Base-by-base conservation (phyloP, 2,888 invertebrate genomes). In the Limnephilus auricula region DNA sequence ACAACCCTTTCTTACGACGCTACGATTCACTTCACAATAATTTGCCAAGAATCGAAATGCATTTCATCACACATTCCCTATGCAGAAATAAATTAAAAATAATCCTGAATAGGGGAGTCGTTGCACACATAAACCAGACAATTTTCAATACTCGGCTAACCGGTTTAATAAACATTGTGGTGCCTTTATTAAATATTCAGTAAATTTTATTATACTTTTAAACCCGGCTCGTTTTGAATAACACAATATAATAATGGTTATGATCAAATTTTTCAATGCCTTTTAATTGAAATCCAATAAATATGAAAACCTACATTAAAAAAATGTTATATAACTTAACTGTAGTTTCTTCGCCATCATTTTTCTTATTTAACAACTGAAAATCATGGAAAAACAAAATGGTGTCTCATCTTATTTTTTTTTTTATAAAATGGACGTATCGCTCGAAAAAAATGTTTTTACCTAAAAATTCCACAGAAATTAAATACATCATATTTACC, bases 41-140 rank as follows among this genome's bases (percentile, higher is more conserved):
- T 85, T 85, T 13, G 40, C 31, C 10, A 40, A 5, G 85, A n/a
- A n/a, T 37, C 30, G 10, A 30, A 85, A 45, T 45, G 40, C 85
- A 85, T 85, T 45, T 85, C 34, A 85, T 40, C 85, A 65, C 65
- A 65, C 65, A 25, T 65, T 65, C 65, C 4, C 6, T 65, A n/a
- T 40, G 85, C 84, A 84, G 84, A 84, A 65, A 50, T 50, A 18
- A 50, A 50, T 4, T 18, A 25, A 18, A 25, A 5, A 84, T 40
- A 40, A 2, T 18, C 25, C 84, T 30, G 10, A 85, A 18, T n/a
- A 85, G 40, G 85, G 85, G 85, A 30, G 40, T 9, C 10, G 30
- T 85, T 85, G 85, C 40, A 85, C 40, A 4, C 37, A 40, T n/a
- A 85, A 85, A 85, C 85, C 45, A 12, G 85, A 85, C 45, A 13